Evolutionary conservation across 2,797 vertebrate species (phyloP).

Genomic region (Bovichtus variegatus): DNA sequence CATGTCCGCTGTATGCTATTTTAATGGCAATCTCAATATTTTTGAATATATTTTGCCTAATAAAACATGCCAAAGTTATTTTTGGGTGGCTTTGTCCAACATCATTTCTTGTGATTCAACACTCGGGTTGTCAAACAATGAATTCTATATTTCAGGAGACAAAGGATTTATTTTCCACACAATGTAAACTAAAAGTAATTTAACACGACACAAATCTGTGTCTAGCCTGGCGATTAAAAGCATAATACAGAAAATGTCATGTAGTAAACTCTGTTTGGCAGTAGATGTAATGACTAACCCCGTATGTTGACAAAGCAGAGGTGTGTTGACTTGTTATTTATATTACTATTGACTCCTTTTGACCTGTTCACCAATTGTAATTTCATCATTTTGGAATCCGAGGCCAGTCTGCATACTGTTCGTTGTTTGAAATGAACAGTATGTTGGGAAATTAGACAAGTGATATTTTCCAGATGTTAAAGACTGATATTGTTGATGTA

Average conservation of each 20-base stretch:
- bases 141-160: constrained; percentile 31
- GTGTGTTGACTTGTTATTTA: constrained; percentile 63
- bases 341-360: constrained; percentile 38
- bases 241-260: neutral
- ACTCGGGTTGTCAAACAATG: constrained; percentile 56
- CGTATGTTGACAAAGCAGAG: constrained; percentile 49
- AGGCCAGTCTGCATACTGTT: constrained; percentile 42
- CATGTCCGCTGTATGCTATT: constrained; percentile 70
- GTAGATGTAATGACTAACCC: constrained; percentile 69
- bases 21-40: constrained; percentile 74
- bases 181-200: constrained; percentile 29
- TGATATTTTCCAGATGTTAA: constrained; percentile 27
- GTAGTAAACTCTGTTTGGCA: constrained; percentile 31
- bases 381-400: constrained; percentile 49
- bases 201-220: constrained; percentile 38
- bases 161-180: constrained; percentile 29
- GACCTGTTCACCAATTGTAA: constrained; percentile 58
- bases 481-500: constrained; percentile 27
- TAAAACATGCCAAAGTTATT: constrained; percentile 78
- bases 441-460: constrained; percentile 29
- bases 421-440: constrained; percentile 45
- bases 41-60: constrained; percentile 76
- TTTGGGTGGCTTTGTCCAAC: constrained; percentile 65
- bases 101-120: constrained; percentile 56
- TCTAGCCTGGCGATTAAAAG: neutral